A percentile compares a stretch with the other conserved stretches of the same genome.
phyloP scores from a whole-genome alignment of 2,113 vertebrate species.

The Rousettus leschenaultii region DNA sequence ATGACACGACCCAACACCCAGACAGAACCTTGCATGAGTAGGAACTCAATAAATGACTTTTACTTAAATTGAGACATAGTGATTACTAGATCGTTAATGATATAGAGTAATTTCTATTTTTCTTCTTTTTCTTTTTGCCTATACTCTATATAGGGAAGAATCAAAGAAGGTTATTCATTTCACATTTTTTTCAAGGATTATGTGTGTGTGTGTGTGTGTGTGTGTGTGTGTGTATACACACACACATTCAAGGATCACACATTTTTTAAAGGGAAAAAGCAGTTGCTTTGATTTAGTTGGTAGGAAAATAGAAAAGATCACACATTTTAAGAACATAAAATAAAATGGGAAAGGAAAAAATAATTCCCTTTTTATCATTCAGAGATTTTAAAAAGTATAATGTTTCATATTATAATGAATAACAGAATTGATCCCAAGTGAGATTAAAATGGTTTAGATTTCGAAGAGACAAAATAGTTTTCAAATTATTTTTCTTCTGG shows the following conservation, averaged over 20 bases:
- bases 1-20: neutral
- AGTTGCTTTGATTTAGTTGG: no score
- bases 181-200: neutral
- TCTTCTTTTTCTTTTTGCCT: neutral
- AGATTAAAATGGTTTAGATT: slow-evolving; percentile 39
- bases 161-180: neutral
- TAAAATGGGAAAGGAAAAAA: neutral
- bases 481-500: slow-evolving; percentile 49
- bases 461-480: slow-evolving; percentile 43
- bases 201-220: no score
- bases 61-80: neutral
- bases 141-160: neutral
- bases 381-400: slow-evolving; percentile 12
- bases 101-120: neutral
- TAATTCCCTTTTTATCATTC: neutral
- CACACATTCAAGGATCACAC: neutral
- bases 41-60: neutral
- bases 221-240: neutral
- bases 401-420: slow-evolving; percentile 44
- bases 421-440: slow-evolving; percentile 45
- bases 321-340: neutral
- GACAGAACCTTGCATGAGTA: neutral
- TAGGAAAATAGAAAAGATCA: neutral
- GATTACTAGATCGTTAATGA: neutral
- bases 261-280: neutral